Evolutionary conservation across 1,140 invertebrate species (phyloP).

Genomic region (Euura saliciscinereae): DNA sequence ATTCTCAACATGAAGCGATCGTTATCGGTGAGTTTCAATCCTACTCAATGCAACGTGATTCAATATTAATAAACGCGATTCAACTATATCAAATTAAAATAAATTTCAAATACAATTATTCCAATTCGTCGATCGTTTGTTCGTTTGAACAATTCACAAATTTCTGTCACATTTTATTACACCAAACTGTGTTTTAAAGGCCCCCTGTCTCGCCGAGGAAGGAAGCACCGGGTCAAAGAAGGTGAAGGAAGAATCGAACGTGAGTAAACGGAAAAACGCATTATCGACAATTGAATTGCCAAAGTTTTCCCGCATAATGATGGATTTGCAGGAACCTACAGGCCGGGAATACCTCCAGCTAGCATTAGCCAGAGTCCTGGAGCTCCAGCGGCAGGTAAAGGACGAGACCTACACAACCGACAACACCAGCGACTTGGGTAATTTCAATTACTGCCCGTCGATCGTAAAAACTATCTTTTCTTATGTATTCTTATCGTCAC

Average conservation of each 20-base stretch:
- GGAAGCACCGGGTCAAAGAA: conserved; percentile 19
- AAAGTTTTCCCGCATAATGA: no score
- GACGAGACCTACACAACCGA: conserved; percentile 44
- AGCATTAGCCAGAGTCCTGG: conserved; percentile 44
- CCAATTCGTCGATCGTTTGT: no score
- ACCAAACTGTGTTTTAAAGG: conserved; percentile 14
- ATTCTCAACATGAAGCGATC: conserved; percentile 40
- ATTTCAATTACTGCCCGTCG: conserved; percentile 9
- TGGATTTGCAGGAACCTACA: conserved; percentile 36
- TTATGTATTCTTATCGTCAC: background rate
- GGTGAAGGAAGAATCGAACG: background rate
- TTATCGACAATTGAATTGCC: background rate
- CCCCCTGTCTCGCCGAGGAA: conserved; percentile 30
- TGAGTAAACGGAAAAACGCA: background rate
- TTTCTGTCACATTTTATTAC: no score
- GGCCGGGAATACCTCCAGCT: conserved; percentile 49
- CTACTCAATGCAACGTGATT: no score
- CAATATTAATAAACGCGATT: no score
- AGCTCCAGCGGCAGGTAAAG: conserved; percentile 49
- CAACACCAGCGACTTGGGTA: conserved; percentile 47
- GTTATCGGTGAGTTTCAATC: conserved; percentile 35
- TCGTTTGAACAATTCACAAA: background rate
- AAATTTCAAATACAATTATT: no score
- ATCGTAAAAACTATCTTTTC: no score
- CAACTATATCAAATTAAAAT: no score